Evolutionary conservation across 2,888 invertebrate species (phyloP), one percentile per base, ranked within the genome.

Genomic region (Epistrophe grossulariae): DNA sequence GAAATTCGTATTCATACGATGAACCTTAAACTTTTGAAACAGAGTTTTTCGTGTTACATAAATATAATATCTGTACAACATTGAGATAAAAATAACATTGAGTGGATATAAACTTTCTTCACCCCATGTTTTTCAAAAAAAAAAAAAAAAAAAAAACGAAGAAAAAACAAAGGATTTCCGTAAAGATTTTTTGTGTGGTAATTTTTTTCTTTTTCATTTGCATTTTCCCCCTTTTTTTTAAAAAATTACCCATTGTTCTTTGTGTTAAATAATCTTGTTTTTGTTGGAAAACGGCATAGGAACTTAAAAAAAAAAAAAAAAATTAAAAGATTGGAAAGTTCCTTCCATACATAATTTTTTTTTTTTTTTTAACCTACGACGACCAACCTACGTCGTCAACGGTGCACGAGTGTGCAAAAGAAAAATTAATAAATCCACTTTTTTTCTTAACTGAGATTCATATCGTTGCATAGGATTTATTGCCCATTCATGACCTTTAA

Each of bases 391-490:
- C 24, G 24, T 3, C n/a, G n/a, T n/a, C n/a, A 7, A 66, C 71
- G 59, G 62, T 70, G 50, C 60, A 84, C 79, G 71, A 48, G 64
- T 59, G 52, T 59, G 64, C 40, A 64, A 35, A 78, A 50, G 78
- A 60, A 85, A 81, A 85, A 85, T 85, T 85, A 85, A 81, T 85
- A 85, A 85, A 85, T 85, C 84, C 84, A 40, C 84, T 81, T 85
- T 77, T n/a, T 73, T 45, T 7, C 17, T 48, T 73, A 81, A 35
- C 81, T 78, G 73, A 85, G 84, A 81, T 85, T 85, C 84, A 85
- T 85, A 85, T 85, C 84, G 81, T 60, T 73, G 84, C 68, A 77
- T 24, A 73, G 50, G 45, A 85, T 85, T 85, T 85, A 85, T 85
- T 68, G 76, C 84, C 60, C 77, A 81, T 85, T 85, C 84, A 85